A percentile compares a stretch with the other conserved stretches of the same genome.
phyloP scores from a whole-genome alignment of 1,140 invertebrate species.

The Augochlora pura region DNA sequence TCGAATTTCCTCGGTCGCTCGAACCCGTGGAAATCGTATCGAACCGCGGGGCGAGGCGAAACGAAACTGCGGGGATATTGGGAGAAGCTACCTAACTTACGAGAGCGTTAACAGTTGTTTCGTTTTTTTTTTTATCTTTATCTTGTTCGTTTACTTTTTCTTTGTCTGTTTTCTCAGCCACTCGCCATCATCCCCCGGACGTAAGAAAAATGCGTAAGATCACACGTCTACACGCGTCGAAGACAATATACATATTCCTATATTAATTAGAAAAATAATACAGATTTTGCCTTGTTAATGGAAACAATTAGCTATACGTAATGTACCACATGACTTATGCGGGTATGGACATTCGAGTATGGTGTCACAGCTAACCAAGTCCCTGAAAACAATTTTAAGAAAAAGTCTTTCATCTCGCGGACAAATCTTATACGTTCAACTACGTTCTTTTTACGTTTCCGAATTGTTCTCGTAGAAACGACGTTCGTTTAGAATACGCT shows the following conservation, averaged over 20 bases:
- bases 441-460: background rate
- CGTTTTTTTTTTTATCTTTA: too few relatives aligned
- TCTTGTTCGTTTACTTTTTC: too few relatives aligned
- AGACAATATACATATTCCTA: constrained; percentile 59
- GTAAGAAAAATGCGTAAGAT: constrained; percentile 42
- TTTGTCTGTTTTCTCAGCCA: constrained; percentile 23
- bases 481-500: background rate
- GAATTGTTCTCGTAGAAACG: background rate
- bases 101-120: constrained; percentile 28
- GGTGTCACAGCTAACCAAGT: constrained; percentile 69
- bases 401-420: constrained; percentile 38
- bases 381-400: constrained; percentile 68
- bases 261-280: constrained; percentile 79
- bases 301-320: constrained; percentile 72
- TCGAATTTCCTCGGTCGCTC: background rate
- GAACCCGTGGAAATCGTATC: background rate
- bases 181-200: constrained; percentile 26
- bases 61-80: constrained; percentile 31
- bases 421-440: constrained; percentile 9
- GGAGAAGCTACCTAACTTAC: constrained; percentile 53
- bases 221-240: constrained; percentile 36
- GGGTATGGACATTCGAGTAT: constrained; percentile 71
- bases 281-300: constrained; percentile 70
- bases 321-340: constrained; percentile 61
- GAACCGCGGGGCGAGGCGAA: constrained; percentile 6